Conservation (phyloP, 2,113 vertebrate genomes). For the Rhagologus leucostigma region DNA sequence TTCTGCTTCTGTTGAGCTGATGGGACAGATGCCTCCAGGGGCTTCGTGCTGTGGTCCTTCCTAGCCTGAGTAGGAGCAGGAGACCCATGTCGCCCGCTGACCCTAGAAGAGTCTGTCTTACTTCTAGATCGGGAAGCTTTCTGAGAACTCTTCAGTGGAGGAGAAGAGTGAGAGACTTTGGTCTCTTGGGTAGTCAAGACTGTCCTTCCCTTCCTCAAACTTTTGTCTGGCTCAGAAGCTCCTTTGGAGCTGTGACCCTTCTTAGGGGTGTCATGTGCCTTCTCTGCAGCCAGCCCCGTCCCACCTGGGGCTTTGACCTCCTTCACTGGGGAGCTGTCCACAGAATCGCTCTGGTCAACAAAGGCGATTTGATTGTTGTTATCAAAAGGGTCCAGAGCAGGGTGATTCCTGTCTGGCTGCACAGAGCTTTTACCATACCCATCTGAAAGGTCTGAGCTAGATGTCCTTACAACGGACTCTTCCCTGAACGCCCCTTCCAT, state of each 20-base stretch:
- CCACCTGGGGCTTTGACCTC: constrained; percentile 80
- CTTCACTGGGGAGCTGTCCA: constrained; percentile 83
- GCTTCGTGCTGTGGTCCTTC: constrained; percentile 71
- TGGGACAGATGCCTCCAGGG: constrained; percentile 54
- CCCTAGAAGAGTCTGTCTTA: constrained; percentile 75
- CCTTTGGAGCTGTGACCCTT: constrained; percentile 72
- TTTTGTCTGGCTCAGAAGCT: constrained; percentile 77
- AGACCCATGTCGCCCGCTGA: constrained; percentile 70
- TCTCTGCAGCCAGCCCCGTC: constrained; percentile 60
- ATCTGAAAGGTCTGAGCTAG: constrained; percentile 68
- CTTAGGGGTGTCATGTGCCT: constrained; percentile 69
- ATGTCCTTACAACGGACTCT: constrained; percentile 72
- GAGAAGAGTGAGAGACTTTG: constrained; percentile 58
- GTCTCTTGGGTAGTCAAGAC: constrained; percentile 72
- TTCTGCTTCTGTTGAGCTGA: constrained; percentile 77
- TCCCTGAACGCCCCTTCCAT: constrained; percentile 85
- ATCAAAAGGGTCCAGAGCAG: constrained; percentile 81
- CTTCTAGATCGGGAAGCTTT: constrained; percentile 68
- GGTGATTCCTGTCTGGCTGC: constrained; percentile 72
- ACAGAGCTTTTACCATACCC: constrained; percentile 72
- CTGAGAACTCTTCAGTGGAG: constrained; percentile 73
- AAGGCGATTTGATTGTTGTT: constrained; percentile 93
- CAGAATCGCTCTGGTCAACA: constrained; percentile 86
- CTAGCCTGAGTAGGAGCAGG: constrained; percentile 75
- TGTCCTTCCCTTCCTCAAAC: constrained; percentile 81